Percentiles rank a stretch among this genome's conserved stretches.
phyloP scores from a whole-genome alignment of 2,797 vertebrate species.

The Onychomys arenicola region DNA sequence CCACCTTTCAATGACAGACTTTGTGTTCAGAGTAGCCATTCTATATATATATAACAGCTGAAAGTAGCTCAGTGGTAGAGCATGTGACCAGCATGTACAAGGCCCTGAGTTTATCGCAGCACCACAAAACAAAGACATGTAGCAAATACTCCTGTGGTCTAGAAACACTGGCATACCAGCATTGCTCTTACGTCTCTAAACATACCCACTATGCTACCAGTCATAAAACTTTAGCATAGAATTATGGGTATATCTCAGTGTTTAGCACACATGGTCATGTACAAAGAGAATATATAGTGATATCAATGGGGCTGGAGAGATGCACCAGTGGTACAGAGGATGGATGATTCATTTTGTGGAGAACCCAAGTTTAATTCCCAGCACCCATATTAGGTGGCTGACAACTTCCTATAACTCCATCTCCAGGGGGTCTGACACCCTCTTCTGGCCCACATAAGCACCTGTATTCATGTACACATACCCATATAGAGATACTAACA shows the following conservation, averaged over 20 bases:
- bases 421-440: neutral
- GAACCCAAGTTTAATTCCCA: neutral
- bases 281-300: neutral
- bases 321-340: neutral
- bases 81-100: neutral
- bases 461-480: neutral
- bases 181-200: neutral
- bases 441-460: neutral
- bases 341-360: neutral
- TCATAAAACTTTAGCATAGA: neutral
- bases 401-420: neutral
- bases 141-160: neutral
- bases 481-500: neutral
- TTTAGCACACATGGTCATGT: neutral
- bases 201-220: neutral
- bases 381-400: neutral
- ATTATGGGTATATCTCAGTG: neutral
- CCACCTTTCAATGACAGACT: neutral
- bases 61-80: neutral
- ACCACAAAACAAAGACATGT: neutral
- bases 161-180: neutral
- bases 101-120: neutral
- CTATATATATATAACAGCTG: neutral
- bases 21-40: neutral
- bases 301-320: neutral